phyloP scores from a whole-genome alignment of 2,888 invertebrate genomes.

The Galerucella nymphaeae region DNA sequence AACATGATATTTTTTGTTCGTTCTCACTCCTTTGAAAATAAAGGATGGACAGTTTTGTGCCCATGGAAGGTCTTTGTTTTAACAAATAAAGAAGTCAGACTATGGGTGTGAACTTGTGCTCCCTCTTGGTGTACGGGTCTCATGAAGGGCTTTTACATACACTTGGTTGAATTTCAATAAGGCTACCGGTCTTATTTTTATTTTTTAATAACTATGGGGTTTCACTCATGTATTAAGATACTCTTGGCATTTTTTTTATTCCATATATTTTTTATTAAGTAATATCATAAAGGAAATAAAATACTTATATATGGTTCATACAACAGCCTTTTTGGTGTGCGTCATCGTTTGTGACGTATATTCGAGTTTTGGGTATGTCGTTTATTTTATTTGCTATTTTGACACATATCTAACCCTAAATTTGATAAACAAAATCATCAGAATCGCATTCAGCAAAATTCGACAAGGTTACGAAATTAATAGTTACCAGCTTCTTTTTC shows the following conservation, averaged over 20 bases:
- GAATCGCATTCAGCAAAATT: too few relatives aligned
- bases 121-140: conserved; percentile 27
- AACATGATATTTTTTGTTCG: conserved; percentile 21
- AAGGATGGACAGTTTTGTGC: conserved; percentile 30
- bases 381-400: too few relatives aligned
- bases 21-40: conserved; percentile 16
- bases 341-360: too few relatives aligned
- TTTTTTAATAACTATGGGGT: conserved; percentile 11
- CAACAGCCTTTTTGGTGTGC: too few relatives aligned
- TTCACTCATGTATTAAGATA: conserved; percentile 1
- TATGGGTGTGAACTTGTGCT: conserved; percentile 35
- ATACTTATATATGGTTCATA: too few relatives aligned
- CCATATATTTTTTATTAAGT: neutral
- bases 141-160: conserved; percentile 27
- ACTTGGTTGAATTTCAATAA: conserved; percentile 12
- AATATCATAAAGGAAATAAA: neutral
- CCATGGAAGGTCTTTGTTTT: conserved; percentile 31
- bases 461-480: too few relatives aligned
- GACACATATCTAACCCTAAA: too few relatives aligned
- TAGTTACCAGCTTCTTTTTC: too few relatives aligned
- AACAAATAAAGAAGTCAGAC: conserved; percentile 34
- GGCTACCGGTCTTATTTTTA: conserved; percentile 8
- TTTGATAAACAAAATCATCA: too few relatives aligned
- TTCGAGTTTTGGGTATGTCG: too few relatives aligned
- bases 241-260: neutral